Base-by-base conservation (phyloP, 2,113 vertebrate species). In the Cyprinodon variegatus region DNA sequence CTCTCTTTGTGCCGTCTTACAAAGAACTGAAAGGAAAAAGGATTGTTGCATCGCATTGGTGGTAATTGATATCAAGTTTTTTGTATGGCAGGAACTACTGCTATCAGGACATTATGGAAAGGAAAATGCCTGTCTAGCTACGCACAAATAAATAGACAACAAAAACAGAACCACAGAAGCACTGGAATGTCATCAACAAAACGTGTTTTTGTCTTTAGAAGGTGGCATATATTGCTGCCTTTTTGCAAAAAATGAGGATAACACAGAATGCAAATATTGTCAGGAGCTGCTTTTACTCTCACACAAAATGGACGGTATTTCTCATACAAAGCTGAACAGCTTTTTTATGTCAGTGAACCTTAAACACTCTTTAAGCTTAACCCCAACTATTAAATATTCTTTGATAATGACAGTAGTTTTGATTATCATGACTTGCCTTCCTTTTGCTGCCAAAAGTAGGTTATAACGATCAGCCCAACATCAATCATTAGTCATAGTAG, bases 61-160 rank as follows among this genome's bases (percentile, higher is more conserved):
- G 82, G 89, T 94, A 93, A 93, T 93, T 94, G 93, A 93, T 92
- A 91, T 78, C 80, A 70, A 74, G 77, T 77, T 88, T 89, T 82
- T 89, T 82, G 85, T 83, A 77, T 63, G 36, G 70, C 72, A 41
- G 78, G 45, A 78, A 77, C 75, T 77, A 61, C 45, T 81, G 74
- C 83, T 87, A 89, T 91, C 82, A 90, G 82, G 90, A 89, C 81
- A 86, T 90, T 90, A 87, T 61, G 74, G 78, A 85, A 90, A 84
- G 70, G 70, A 83, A 88, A 90, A 88, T 76, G 69, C 61, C 86
- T 83, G 82, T 73, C 83, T 79, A 77, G 76, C 63, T 82, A 76
- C 75, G 72, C 61, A 81, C 87, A 81, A 89, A 84, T 65, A 82
- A 87, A 82, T 48, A 81, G 70, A 76, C 36, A 65, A 75, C 84